Evolutionary conservation across 2,797 vertebrate species (phyloP).

Genomic region (Nothura maculosa): DNA sequence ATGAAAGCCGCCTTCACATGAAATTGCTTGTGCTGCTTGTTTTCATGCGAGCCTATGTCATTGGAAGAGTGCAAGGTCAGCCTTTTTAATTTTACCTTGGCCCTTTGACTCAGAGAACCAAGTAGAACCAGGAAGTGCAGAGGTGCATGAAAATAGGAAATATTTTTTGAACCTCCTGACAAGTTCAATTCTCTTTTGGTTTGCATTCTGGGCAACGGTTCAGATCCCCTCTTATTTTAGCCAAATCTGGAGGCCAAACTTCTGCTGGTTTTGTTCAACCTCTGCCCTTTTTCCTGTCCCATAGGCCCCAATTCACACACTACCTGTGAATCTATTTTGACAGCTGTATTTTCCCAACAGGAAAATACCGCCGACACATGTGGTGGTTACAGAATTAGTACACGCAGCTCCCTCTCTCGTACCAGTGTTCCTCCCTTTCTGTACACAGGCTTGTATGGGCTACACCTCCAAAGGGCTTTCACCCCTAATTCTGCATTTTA

Average conservation of each 20-base stretch:
- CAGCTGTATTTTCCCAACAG: constrained; percentile 56
- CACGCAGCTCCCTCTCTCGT: not conserved
- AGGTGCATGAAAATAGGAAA: constrained; percentile 58
- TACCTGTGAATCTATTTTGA: constrained; percentile 63
- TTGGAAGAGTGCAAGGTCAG: not conserved
- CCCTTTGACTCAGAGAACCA: constrained; percentile 14
- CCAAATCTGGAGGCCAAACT: constrained; percentile 28
- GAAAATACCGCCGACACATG: constrained; percentile 27
- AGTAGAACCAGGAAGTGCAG: constrained; percentile 30
- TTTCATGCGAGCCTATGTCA: not conserved
- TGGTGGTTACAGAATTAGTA: constrained; percentile 13
- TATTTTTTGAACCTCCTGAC: constrained; percentile 49
- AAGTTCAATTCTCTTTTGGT: constrained; percentile 50
- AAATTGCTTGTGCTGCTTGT: not conserved
- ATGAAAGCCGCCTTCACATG: not conserved
- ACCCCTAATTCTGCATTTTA: not conserved
- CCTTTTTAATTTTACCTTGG: constrained; percentile 37
- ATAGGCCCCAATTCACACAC: not conserved
- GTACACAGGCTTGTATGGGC: not conserved
- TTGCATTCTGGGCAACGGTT: constrained; percentile 44
- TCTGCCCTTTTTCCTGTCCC: constrained; percentile 38
- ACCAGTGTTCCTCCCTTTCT: not conserved
- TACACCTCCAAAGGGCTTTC: not conserved
- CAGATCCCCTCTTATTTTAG: constrained; percentile 43
- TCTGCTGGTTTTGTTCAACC: constrained; percentile 34